Conservation (phyloP, 2,888 invertebrate species). For the Tetheella fluctuosa region DNA sequence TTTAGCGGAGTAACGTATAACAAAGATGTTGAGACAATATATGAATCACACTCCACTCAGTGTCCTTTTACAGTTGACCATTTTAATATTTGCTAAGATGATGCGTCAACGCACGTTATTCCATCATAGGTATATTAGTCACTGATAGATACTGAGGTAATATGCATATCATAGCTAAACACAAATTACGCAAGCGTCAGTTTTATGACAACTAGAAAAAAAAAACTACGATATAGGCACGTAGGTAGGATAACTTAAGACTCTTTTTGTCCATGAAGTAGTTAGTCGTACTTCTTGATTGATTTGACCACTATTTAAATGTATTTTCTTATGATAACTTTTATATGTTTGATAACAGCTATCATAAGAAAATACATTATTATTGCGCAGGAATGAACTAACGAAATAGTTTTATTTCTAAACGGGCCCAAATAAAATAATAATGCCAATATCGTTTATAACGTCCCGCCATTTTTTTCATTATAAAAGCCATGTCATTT, state of each 20-base stretch:
- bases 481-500: no score
- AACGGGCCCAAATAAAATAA: no score
- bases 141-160: constrained; percentile 34
- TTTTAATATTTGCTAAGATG: constrained; percentile 58
- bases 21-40: constrained; percentile 50
- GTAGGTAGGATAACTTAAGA: not conserved
- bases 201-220: not conserved
- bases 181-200: constrained; percentile 9
- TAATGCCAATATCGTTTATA: no score
- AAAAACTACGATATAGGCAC: constrained; percentile 6
- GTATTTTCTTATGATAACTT: no score
- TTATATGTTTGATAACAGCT: no score
- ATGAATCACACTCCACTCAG: constrained; percentile 61
- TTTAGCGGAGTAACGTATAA: constrained; percentile 33
- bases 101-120: constrained; percentile 60
- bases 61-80: constrained; percentile 71
- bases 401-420: no score
- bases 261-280: not conserved
- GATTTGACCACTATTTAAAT: not conserved
- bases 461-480: no score
- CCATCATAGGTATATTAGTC: constrained; percentile 51
- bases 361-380: no score
- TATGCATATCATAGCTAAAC: constrained; percentile 17
- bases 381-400: no score
- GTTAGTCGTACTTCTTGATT: not conserved